Percentiles rank a stretch among this genome's conserved stretches.
phyloP scores from a whole-genome alignment of 1,140 invertebrate species.

The Teleopsis dalmanni region DNA sequence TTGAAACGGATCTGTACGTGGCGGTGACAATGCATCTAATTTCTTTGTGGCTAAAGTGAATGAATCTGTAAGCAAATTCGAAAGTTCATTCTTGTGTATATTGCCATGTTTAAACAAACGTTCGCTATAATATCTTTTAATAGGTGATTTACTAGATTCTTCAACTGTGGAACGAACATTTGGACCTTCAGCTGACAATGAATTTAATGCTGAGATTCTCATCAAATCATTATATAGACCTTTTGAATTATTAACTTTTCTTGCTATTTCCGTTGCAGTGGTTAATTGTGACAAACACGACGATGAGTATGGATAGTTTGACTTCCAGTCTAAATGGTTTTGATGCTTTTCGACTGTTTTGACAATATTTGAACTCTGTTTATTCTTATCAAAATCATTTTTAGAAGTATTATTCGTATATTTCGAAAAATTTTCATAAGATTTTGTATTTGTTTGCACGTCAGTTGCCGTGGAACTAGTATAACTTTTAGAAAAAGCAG shows the following conservation, averaged over 20 bases:
- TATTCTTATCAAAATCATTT: constrained; percentile 31
- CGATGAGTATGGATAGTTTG: constrained; percentile 69
- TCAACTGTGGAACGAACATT: constrained; percentile 37
- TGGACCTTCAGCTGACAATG: constrained; percentile 48
- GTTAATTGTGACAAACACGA: constrained; percentile 68
- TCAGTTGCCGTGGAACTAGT: constrained; percentile 59
- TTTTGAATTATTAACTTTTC: constrained; percentile 22
- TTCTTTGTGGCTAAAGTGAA: constrained; percentile 62
- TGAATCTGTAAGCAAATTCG: constrained; percentile 44
- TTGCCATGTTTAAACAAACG: constrained; percentile 55
- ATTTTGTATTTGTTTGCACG: constrained; percentile 46
- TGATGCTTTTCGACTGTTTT: constrained; percentile 35
- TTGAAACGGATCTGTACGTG: constrained; percentile 41
- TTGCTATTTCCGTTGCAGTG: constrained; percentile 27
- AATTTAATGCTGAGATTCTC: constrained; percentile 77
- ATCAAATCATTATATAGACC: constrained; percentile 60
- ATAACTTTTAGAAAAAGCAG: constrained; percentile 65
- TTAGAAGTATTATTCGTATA: constrained; percentile 30
- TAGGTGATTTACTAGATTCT: constrained; percentile 25
- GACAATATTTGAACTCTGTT: constrained; percentile 35
- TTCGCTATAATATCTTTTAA: constrained; percentile 42
- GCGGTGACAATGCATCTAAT: constrained; percentile 51
- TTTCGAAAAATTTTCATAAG: constrained; percentile 54
- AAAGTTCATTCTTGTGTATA: constrained; percentile 55
- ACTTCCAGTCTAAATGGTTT: constrained; percentile 38